These are phyloP conservation scores for Papilio polyxenes DNA, from an alignment of 1,140 invertebrate species.

Conservation along the genomic window DNA sequence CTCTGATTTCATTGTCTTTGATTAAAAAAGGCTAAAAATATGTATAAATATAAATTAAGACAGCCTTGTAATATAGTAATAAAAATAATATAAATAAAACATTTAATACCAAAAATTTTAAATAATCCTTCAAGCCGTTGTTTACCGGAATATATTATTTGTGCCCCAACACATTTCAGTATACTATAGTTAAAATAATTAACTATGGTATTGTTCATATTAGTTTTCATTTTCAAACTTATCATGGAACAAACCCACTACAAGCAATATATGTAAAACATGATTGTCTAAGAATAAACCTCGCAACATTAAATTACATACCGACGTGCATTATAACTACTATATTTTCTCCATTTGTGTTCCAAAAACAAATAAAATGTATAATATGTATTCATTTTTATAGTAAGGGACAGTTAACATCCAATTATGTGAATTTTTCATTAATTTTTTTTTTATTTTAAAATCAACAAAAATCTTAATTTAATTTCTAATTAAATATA, in stretches of 20 bases:
- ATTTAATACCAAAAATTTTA: neutral
- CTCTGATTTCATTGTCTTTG: no score
- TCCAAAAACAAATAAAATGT: neutral
- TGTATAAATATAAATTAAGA: no score
- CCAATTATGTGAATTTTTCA: no score
- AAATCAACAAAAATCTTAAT: no score
- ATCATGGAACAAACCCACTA: neutral
- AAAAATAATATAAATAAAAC: no score
- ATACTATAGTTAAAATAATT: neutral
- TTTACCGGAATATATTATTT: neutral
- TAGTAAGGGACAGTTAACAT: neutral
- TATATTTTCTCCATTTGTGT: constrained; percentile 11
- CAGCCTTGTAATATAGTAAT: no score
- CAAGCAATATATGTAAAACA: neutral
- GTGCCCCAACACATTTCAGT: constrained; percentile 3
- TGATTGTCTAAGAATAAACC: neutral
- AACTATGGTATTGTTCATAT: neutral
- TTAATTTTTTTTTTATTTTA: no score
- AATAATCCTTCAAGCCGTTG: neutral
- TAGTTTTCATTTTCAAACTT: neutral
- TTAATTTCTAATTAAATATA: no score
- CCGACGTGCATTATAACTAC: neutral
- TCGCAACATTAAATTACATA: neutral
- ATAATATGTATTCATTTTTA: neutral
- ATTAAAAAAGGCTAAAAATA: no score